Conservation (phyloP, 2,797 vertebrate species). For the Meriones psammophilus region DNA sequence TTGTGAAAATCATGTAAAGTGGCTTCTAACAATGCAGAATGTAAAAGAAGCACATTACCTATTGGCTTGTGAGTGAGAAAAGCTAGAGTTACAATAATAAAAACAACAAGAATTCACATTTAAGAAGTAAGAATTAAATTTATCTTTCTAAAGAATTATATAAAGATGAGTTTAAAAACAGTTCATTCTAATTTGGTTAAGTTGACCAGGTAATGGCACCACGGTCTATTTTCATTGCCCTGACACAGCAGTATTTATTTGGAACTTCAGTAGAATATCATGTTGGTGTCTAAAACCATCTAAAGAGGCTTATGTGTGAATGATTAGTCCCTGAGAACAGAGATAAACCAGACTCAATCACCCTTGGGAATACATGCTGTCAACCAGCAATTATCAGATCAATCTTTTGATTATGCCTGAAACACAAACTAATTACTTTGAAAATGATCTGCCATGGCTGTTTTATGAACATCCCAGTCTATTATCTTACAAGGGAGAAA, state of each 20-base stretch:
- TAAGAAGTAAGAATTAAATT: constrained; percentile 4
- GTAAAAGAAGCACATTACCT: not conserved
- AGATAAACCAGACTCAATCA: constrained; percentile 58
- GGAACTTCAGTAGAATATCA: constrained; percentile 9
- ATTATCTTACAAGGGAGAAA: constrained; percentile 34
- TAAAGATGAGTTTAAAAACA: constrained; percentile 40
- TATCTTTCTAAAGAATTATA: constrained; percentile 28
- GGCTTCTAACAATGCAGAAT: constrained; percentile 2
- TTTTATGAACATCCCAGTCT: constrained; percentile 48
- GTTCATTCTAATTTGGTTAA: constrained; percentile 52
- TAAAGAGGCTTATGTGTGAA: constrained; percentile 48
- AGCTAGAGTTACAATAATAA: constrained; percentile 36
- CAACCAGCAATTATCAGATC: constrained; percentile 51
- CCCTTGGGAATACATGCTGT: not conserved
- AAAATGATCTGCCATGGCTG: constrained; percentile 46
- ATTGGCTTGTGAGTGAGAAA: constrained; percentile 19
- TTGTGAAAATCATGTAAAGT: constrained; percentile 39
- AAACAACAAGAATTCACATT: constrained; percentile 27
- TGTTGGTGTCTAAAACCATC: constrained; percentile 30
- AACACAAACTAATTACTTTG: constrained; percentile 51
- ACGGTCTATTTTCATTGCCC: constrained; percentile 9
- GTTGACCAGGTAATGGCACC: constrained; percentile 30
- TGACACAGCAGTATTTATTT: constrained; percentile 20
- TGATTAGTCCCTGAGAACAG: constrained; percentile 50
- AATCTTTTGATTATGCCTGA: constrained; percentile 49